These are phyloP conservation scores for Triplophysa bombifrons DNA, from an alignment of 2,797 vertebrate species.

Conservation along the genomic window DNA sequence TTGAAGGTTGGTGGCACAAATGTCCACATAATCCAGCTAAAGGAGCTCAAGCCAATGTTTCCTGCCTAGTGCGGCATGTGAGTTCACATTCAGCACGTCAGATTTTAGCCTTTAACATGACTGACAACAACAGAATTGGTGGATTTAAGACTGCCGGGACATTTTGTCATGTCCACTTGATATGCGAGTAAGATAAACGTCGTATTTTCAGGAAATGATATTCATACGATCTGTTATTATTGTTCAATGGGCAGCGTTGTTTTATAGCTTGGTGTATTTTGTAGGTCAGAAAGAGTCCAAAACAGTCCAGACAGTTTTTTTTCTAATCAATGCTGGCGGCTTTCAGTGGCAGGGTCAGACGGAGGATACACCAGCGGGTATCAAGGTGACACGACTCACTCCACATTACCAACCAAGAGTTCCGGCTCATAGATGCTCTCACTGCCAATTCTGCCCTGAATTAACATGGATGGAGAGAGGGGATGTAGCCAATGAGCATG, in stretches of 20 bases:
- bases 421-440: conserved; percentile 11
- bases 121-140: neutral
- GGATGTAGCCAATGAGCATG: neutral
- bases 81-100: neutral
- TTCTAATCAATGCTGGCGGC: conserved; percentile 32
- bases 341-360: conserved; percentile 27
- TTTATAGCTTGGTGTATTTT: no score
- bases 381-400: conserved; percentile 57
- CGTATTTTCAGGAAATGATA: no score
- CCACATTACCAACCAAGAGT: conserved; percentile 37
- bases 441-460: neutral
- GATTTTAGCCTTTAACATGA: neutral
- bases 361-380: conserved; percentile 51
- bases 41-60: conserved; percentile 24
- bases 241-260: no score
- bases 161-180: no score
- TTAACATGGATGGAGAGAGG: neutral
- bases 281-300: neutral
- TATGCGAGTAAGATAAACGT: no score
- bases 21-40: conserved; percentile 41
- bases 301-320: conserved; percentile 1
- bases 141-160: neutral
- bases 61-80: conserved; percentile 5
- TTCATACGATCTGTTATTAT: no score
- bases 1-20: conserved; percentile 39